These are phyloP conservation scores for Patella vulgata DNA, from an alignment of 1,140 invertebrate species.

Conservation along the genomic window DNA sequence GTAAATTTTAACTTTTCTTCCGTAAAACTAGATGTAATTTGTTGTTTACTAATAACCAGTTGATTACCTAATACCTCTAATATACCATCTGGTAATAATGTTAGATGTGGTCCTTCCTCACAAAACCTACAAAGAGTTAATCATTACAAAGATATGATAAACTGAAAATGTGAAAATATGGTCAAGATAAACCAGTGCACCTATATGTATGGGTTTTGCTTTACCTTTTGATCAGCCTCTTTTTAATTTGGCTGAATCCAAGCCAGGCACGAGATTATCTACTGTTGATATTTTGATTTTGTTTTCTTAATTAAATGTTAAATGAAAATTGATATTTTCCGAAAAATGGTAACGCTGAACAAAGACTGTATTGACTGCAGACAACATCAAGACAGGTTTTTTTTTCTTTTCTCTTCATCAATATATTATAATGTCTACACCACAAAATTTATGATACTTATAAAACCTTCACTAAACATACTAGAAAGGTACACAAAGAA, in stretches of 20 bases:
- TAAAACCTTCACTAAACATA: too few species aligned
- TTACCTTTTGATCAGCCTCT: too few species aligned
- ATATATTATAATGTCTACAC: too few species aligned
- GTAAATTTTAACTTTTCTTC: slow-evolving; percentile 27
- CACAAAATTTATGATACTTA: too few species aligned
- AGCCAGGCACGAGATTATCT: neutral
- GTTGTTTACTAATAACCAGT: slow-evolving; percentile 36
- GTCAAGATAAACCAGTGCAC: neutral
- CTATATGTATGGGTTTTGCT: neutral
- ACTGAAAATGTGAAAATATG: neutral
- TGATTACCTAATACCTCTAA: slow-evolving; percentile 48
- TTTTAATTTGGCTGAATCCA: too few species aligned
- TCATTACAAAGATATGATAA: neutral
- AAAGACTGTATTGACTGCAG: too few species aligned
- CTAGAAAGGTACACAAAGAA: too few species aligned
- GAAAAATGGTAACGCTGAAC: neutral
- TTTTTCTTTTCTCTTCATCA: too few species aligned
- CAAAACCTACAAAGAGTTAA: slow-evolving; percentile 44
- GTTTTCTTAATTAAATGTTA: too few species aligned
- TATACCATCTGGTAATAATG: slow-evolving; percentile 49
- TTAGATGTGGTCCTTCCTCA: slow-evolving; percentile 58
- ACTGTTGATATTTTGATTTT: neutral
- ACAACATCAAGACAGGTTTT: too few species aligned
- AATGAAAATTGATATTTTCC: too few species aligned
- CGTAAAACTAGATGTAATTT: slow-evolving; percentile 12